These are phyloP conservation scores for Caenorhabditis sulstoni DNA, from an alignment of 2,888 invertebrate species.

Conservation along the genomic window DNA sequence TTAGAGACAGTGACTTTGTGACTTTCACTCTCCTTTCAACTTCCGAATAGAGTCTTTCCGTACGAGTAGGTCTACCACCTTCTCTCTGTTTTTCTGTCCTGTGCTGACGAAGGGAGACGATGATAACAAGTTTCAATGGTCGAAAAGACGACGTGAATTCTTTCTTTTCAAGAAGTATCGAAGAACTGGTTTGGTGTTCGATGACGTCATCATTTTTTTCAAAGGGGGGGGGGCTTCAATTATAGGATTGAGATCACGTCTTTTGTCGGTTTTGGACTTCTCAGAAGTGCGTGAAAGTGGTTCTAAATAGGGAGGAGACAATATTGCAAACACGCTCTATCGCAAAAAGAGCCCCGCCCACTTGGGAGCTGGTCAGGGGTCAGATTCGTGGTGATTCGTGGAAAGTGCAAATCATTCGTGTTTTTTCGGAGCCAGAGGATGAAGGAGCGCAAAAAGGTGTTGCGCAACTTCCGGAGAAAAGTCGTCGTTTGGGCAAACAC, in stretches of 20 bases:
- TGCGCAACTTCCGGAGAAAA: conserved; percentile 29
- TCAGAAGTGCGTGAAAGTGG: neutral
- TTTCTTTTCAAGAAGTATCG: conserved; percentile 5
- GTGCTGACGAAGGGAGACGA: conserved; percentile 3
- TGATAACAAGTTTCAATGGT: conserved; percentile 30
- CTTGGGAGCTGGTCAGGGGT: too few relatives aligned
- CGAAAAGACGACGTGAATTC: conserved; percentile 14
- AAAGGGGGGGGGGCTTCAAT: conserved; percentile 25
- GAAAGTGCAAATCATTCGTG: neutral
- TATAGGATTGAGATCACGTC: conserved; percentile 19
- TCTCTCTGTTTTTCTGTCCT: conserved; percentile 35
- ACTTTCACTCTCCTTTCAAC: conserved; percentile 3
- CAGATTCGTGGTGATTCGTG: neutral
- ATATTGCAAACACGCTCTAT: too few relatives aligned
- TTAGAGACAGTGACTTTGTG: conserved; percentile 23
- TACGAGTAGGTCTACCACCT: conserved; percentile 26
- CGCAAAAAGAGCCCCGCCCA: too few relatives aligned
- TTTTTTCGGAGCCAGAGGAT: conserved; percentile 10
- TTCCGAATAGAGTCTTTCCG: conserved; percentile 30
- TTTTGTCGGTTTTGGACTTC: neutral
- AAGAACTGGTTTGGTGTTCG: conserved; percentile 28
- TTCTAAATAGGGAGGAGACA: too few relatives aligned
- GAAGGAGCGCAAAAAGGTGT: conserved; percentile 30
- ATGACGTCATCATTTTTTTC: conserved; percentile 19
- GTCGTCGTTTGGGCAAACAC: conserved; percentile 25